Evolutionary conservation across 2,113 vertebrate genomes (phyloP), one percentile per base, ranked within the genome.

Genomic region (Mellivora capensis): DNA sequence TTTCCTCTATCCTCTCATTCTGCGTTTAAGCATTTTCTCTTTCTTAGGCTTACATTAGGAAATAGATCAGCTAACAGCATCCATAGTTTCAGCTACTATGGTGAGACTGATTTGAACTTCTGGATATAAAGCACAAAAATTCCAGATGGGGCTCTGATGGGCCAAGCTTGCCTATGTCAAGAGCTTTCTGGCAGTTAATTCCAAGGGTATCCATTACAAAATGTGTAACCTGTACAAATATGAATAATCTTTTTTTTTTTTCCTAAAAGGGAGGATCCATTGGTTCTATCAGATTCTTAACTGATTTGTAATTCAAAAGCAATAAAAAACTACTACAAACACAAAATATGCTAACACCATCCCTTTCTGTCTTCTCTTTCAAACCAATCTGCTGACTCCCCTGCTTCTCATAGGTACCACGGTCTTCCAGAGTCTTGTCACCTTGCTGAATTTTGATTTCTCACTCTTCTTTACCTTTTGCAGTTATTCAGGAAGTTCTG

Each of bases 281-380:
- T 93, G 49, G 49, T 86, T 97, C 44, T 39, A 87, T 52, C 64
- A 96, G 64, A 93, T 94, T 96, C 81, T 93, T 86, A 80, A 95
- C n/a, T 64, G 21, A 62, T 81, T 29, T 85, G 13, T 85, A 96
- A 94, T 39, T 90, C 77, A 90, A 90, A 96, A 96, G 18, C 18
- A 69, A 57, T 80, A 44, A 94, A 92, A 54, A 72, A 59, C 31
- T 77, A 87, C 74, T 54, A 87, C 7, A 90, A 89, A 79, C 31
- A 64, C 31, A 89, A 82, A 72, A 69, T 13, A 86, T n/a, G 54
- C 37, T 17, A 9, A 69, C 79, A 76, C 21, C 29, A 47, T 67
- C 17, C 80, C 76, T 79, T 54, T n/a, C 17, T 64, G 12, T 91
- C 54, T 85, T 93, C 42, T 69, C n/a, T 81, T 74, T 37, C 23